Evolutionary conservation across 2,797 vertebrate genomes (phyloP).

Genomic region (Synanceia verrucosa): DNA sequence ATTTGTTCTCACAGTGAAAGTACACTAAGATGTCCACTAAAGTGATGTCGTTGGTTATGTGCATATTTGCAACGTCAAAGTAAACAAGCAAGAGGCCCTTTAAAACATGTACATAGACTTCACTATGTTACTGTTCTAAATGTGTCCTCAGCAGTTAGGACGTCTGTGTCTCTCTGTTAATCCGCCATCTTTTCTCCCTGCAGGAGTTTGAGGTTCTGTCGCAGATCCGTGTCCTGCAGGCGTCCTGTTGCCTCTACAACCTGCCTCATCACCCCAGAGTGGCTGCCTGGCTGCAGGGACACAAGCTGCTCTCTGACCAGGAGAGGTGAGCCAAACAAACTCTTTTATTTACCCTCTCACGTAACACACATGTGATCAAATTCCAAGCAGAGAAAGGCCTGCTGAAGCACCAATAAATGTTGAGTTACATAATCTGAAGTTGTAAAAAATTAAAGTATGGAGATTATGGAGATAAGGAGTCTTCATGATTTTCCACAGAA

Average conservation of each 20-base stretch:
- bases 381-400: not conserved
- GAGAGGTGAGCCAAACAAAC: conserved; percentile 79
- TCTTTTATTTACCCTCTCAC: not conserved
- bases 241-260: conserved; percentile 79
- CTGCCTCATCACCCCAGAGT: conserved; percentile 76
- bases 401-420: not conserved
- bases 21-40: not conserved
- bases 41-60: not conserved
- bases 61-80: conserved; percentile 1
- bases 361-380: not conserved
- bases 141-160: not conserved
- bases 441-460: not conserved
- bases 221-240: conserved; percentile 84
- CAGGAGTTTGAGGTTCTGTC: conserved; percentile 90
- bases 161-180: not conserved
- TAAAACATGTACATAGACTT: not conserved
- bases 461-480: conserved; percentile 3
- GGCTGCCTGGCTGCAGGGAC: conserved; percentile 76
- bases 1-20: not conserved
- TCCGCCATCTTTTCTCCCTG: not conserved
- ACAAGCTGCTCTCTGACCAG: conserved; percentile 84
- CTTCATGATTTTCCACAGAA: not conserved
- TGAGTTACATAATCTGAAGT: conserved; percentile 9
- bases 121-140: too few species aligned
- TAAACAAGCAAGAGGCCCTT: conserved; percentile 4